Base-by-base conservation (phyloP, 2,888 invertebrate species). In the Shargacucullia verbasci region DNA sequence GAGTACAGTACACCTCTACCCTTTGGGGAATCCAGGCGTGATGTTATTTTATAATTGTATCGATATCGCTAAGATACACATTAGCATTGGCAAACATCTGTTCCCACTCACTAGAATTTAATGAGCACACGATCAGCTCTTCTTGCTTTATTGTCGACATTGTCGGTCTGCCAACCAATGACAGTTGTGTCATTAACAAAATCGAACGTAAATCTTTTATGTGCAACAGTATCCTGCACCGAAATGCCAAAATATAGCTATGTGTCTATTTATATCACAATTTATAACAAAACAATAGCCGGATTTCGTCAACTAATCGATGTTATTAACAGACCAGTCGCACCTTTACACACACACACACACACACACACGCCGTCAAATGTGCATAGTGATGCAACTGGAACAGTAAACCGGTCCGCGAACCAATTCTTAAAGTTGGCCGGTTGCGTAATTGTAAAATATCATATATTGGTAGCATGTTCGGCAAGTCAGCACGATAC, bases 371-470 rank as follows among this genome's bases (percentile, higher is more conserved):
- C 66, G 64, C 63, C 68, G 72, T 69, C 72, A 70, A 78, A 74
- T 75, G 70, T 81, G 72, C 74, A 76, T 67, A 73, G 73, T 87
- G 87, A 86, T 82, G 87, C 82, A 87, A 87, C 77, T 76, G 66
- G 63, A 68, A 68, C 74, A 73, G 63, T 63, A 59, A 79, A 82
- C 85, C 81, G 79, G 84, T 81, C 61, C 63, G 37, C 70, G 70
- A 47, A 57, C 70, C 76, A 76, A 79, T 80, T 78, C 76, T 82
- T 65, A 77, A 78, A 80, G 70, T 72, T 70, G 70, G 66, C 65
- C 59, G 33, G 56, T 83, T 82, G 75, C 75, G 76, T 78, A 80
- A 77, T 78, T 59, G 58, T 70, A 62, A 66, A 76, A 73, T 75
- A 76, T 70, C 70, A 62, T 71, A 76, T 67, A 68, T 67, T 70